A percentile compares a stretch with the other conserved stretches of the same genome.
phyloP scores from a whole-genome alignment of 2,797 vertebrate species.

The Neopelma chrysocephalum region DNA sequence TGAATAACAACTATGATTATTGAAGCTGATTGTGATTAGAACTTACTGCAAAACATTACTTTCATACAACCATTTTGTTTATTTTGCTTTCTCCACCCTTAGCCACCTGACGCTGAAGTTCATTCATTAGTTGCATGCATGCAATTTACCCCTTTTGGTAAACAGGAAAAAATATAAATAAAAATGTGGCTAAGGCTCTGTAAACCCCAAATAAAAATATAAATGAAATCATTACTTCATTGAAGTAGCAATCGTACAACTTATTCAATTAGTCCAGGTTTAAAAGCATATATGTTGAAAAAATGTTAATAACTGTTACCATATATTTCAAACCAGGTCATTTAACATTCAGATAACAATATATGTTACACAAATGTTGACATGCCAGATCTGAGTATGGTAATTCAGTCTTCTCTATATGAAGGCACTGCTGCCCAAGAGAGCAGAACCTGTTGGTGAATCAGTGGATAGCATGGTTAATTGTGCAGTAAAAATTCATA shows the following conservation, averaged over 20 bases:
- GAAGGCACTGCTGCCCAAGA: not conserved
- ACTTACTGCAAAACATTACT: not conserved
- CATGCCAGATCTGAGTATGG: not conserved
- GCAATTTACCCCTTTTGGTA: not conserved
- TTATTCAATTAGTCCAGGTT: not conserved
- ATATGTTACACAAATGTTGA: not conserved
- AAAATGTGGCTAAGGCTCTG: not conserved
- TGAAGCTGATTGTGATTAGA: not conserved
- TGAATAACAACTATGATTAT: not conserved
- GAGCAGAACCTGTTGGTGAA: not conserved
- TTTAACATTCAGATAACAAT: not conserved
- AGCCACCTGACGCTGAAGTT: not conserved
- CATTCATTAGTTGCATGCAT: not conserved
- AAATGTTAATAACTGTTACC: not conserved
- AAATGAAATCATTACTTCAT: not conserved
- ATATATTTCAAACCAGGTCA: not conserved
- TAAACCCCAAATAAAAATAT: not conserved
- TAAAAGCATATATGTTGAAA: not conserved
- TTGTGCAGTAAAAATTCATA: not conserved
- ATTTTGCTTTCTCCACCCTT: not conserved
- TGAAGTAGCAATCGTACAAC: not conserved
- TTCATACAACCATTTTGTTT: not conserved
- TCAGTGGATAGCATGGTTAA: not conserved
- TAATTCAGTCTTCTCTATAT: not conserved
- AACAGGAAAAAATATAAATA: not conserved